Evolutionary conservation across 2,888 invertebrate genomes (phyloP).

Genomic region (Orgyia antiqua): DNA sequence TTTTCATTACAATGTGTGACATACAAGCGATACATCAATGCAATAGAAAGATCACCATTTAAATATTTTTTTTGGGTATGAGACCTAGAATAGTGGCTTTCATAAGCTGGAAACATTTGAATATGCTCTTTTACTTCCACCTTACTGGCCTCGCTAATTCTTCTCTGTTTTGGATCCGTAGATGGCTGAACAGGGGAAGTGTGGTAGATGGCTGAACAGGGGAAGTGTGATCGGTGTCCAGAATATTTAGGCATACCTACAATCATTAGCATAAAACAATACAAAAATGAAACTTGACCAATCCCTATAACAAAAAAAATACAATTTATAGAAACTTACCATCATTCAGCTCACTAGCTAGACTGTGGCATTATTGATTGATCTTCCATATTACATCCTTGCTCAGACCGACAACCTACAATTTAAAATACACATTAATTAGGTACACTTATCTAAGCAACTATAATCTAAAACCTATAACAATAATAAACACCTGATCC

Average conservation of each 20-base stretch:
- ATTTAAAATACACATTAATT: conserved; percentile 1
- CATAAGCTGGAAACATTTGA: too few species aligned
- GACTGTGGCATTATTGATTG: conserved; percentile 5
- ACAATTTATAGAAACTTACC: conserved; percentile 5
- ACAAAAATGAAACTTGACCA: conserved; percentile 4
- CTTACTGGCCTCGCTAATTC: conserved; percentile 4
- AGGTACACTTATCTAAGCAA: conserved; percentile 1
- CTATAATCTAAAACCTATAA: conserved; percentile 2
- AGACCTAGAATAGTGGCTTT: conserved; percentile 3
- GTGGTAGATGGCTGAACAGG: conserved; percentile 4
- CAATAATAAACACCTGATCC: conserved; percentile 4
- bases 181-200: too few species aligned
- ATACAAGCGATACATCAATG: conserved; percentile 4
- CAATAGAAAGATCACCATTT: conserved; percentile 4
- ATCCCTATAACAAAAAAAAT: conserved; percentile 4
- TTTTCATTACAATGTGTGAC: conserved; percentile 4
- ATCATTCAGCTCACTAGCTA: conserved; percentile 6
- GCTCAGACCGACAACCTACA: conserved; percentile 6
- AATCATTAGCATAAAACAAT: conserved; percentile 4
- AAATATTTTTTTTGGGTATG: conserved; percentile 5
- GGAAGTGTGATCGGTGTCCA: conserved; percentile 5
- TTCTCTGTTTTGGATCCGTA: not conserved
- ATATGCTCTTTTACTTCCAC: conserved; percentile 3
- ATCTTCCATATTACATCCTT: conserved; percentile 6
- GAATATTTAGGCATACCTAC: not conserved